Base-by-base conservation (phyloP, 2,888 invertebrate genomes). In the Xanthorhoe designata region DNA sequence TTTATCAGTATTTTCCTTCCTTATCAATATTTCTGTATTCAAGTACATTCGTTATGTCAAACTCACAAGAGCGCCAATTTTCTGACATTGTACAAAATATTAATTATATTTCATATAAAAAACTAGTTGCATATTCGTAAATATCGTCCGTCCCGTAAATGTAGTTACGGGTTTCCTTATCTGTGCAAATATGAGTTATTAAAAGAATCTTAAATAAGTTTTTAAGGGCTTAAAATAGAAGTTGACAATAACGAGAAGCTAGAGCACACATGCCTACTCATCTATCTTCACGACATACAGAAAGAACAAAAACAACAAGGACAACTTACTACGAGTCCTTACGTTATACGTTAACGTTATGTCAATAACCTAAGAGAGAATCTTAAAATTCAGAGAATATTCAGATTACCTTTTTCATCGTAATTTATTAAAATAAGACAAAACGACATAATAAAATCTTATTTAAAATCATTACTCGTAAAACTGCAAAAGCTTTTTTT, bases 241-340 rank as follows among this genome's bases (percentile, higher is more conserved):
- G 38, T 13, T 2, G 13, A 42, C 2, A 35, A 38, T 10, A 38
- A 4, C 15, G 17, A 1, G 17, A 15, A 7, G 15, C 8, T 15
- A 42, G 42, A 24, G 2, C 17, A 45, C 45, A 45, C 45, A 45
- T 15, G 47, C 17, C 47, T 15, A 8, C 47, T 47, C 17, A 17
- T 47, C 15, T 45, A 47, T 47, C 47, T 47, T 47, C 47, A 47
- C 13, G 47, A 47, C 47, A 15, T 17, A 1, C 13, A 17, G 49
- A 5, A 47, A 29, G 24, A 56, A 13, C 32, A 32, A 49, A 57
- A 32, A 47, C 45, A 32, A 49, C 51, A 51, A 51, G 24, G 51
- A 15, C 5, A 47, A 47, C 47, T 13, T 42, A 42, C 13, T 17
- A 17, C 24, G 24, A 24, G 24, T 24, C n/a, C n/a, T n/a, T n/a